Conservation (phyloP, 35 echinoderm and acorn worm genomes). For the Anneissia japonica region DNA sequence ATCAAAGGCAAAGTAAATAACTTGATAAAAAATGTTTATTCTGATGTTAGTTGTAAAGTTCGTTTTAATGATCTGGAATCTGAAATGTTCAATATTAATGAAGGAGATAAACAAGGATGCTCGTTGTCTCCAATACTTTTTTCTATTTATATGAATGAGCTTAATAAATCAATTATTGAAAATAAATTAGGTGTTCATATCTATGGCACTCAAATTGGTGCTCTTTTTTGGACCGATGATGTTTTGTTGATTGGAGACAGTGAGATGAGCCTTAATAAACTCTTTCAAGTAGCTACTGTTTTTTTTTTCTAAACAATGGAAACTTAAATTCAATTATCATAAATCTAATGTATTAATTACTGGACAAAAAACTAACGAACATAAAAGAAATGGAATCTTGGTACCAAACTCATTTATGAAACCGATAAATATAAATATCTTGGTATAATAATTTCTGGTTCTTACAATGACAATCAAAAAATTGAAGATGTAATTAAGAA, state of each 20-base stretch:
- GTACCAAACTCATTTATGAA: background rate
- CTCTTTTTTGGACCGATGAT: background rate
- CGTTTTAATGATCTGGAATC: background rate
- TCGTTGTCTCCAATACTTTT: background rate
- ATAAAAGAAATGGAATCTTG: background rate
- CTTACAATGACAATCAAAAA: background rate
- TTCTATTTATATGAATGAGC: background rate
- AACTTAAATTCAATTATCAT: background rate
- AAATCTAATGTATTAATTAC: background rate
- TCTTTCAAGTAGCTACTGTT: background rate
- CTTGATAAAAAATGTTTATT: background rate
- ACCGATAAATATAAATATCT: background rate
- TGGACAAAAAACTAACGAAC: background rate
- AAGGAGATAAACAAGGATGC: background rate
- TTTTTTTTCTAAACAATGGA: background rate
- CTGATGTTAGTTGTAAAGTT: background rate
- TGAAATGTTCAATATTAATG: background rate
- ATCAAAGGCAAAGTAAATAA: background rate
- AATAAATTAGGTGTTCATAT: background rate
- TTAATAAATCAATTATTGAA: background rate
- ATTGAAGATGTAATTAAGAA: background rate
- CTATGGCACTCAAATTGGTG: background rate
- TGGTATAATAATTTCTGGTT: background rate
- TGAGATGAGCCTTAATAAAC: too few relatives aligned
- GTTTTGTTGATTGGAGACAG: background rate